phyloP scores from a whole-genome alignment of 1,140 invertebrate species.

The Leptinotarsa defecta region DNA sequence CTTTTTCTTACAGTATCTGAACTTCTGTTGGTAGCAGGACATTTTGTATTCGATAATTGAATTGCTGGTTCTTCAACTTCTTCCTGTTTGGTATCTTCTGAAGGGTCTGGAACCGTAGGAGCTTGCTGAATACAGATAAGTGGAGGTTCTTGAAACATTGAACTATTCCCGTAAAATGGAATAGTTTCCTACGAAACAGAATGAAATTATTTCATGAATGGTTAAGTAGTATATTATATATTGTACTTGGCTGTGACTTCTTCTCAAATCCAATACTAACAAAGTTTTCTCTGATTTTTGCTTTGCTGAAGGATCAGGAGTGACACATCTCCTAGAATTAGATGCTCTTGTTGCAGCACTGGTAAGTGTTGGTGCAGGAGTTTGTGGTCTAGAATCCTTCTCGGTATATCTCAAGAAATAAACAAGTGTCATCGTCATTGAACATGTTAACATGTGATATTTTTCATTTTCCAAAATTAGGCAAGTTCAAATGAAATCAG shows the following conservation, averaged over 20 bases:
- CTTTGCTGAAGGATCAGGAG: conserved; percentile 56
- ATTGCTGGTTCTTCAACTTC: no score
- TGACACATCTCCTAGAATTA: conserved; percentile 58
- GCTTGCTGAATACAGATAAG: no score
- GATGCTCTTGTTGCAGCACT: conserved; percentile 61
- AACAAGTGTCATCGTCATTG: neutral
- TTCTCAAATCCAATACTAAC: conserved; percentile 61
- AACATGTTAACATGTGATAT: no score
- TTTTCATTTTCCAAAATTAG: no score
- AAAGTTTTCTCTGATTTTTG: conserved; percentile 48
- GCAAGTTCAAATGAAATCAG: no score
- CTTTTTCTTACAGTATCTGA: no score
- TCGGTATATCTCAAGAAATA: conserved; percentile 68
- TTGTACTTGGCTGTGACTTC: conserved; percentile 63
- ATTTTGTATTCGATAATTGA: conserved; percentile 19
- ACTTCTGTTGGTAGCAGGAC: no score
- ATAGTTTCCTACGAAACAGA: conserved; percentile 34
- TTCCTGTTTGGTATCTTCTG: no score
- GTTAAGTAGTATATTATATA: neutral
- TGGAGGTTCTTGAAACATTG: conserved; percentile 24
- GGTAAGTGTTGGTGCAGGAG: conserved; percentile 72
- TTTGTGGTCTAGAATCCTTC: conserved; percentile 76
- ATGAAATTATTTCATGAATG: neutral
- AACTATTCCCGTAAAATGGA: conserved; percentile 42
- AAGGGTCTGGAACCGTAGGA: no score